These are phyloP conservation scores for Neoaliturus tenellus DNA, from an alignment of 2,888 invertebrate species.

Conservation along the genomic window DNA sequence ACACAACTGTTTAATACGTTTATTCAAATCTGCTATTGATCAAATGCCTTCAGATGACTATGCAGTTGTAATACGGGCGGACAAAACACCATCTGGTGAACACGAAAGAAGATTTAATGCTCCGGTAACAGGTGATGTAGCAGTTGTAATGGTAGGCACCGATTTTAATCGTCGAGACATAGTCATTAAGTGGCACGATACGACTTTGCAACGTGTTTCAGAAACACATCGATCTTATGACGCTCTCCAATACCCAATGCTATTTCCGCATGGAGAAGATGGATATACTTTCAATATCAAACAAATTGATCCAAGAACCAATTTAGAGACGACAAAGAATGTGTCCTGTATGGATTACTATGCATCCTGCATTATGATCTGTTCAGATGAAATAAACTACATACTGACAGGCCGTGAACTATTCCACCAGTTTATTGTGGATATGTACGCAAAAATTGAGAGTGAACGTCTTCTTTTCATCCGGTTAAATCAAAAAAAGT, in stretches of 20 bases:
- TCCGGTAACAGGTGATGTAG: slow-evolving; percentile 15
- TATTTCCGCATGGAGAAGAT: slow-evolving; percentile 12
- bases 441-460: slow-evolving; percentile 70
- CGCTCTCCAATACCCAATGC: not conserved
- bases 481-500: slow-evolving; percentile 68
- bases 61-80: slow-evolving; percentile 21
- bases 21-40: slow-evolving; percentile 36
- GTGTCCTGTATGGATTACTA: not conserved
- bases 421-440: slow-evolving; percentile 69
- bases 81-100: slow-evolving; percentile 41
- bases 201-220: not conserved
- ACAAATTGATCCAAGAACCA: not conserved
- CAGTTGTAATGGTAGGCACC: slow-evolving; percentile 32
- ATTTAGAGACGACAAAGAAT: slow-evolving; percentile 10
- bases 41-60: slow-evolving; percentile 10
- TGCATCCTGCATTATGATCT: not conserved
- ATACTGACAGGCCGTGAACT: slow-evolving; percentile 46
- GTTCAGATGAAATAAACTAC: no score
- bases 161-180: slow-evolving; percentile 15
- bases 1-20: not conserved
- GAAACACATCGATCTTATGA: slow-evolving; percentile 23
- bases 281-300: slow-evolving; percentile 27
- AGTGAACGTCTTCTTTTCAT: slow-evolving; percentile 68
- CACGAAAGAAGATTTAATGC: slow-evolving; percentile 37
- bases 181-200: not conserved